Evolutionary conservation across 2,113 vertebrate species (phyloP).

Genomic region (Myrmecophaga tridactyla): DNA sequence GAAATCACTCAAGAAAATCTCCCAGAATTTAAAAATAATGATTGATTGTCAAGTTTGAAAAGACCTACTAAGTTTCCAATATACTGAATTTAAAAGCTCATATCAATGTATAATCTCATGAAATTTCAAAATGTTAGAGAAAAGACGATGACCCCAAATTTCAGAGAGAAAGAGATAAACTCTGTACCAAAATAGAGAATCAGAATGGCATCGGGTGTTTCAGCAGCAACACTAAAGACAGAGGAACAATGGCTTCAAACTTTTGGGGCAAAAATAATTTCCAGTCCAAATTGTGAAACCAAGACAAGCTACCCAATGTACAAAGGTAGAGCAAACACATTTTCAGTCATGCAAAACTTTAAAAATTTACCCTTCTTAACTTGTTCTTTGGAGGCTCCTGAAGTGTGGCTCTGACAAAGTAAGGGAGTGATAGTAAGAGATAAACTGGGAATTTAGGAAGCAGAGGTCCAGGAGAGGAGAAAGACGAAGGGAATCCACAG

Average conservation of each 20-base stretch:
- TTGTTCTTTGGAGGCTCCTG: background rate
- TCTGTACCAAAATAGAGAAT: background rate
- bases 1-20: background rate
- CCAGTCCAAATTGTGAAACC: background rate
- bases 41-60: conserved; percentile 30
- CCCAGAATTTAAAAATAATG: background rate
- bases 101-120: background rate
- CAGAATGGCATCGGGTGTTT: background rate
- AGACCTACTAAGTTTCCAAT: background rate
- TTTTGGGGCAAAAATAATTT: background rate
- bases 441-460: background rate
- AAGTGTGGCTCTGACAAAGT: background rate
- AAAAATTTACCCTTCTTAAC: background rate
- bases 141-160: background rate
- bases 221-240: background rate
- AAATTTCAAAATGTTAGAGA: background rate
- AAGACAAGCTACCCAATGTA: background rate
- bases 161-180: background rate
- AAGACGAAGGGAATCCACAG: background rate
- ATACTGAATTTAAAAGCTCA: background rate
- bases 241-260: background rate
- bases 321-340: background rate
- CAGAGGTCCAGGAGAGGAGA: background rate
- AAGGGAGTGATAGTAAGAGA: background rate
- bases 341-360: conserved; percentile 2